Base-by-base conservation (phyloP, 2,113 vertebrate species). In the Alces alces region DNA sequence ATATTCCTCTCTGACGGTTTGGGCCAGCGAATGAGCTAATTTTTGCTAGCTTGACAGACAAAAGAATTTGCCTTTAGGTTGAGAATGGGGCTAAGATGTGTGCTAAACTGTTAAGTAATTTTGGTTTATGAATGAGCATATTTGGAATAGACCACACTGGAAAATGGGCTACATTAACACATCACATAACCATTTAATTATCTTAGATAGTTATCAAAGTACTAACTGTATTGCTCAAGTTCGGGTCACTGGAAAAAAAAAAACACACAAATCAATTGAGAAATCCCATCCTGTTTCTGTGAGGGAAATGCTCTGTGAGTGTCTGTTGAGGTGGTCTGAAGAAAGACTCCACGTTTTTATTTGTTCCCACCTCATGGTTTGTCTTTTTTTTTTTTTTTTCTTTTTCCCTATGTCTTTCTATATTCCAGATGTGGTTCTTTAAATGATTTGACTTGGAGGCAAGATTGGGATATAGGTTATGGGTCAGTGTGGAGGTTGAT, bases 221-320 rank as follows among this genome's bases (percentile, higher is more conserved):
- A 58, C n/a, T 93, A 91, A 43, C 66, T 95, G 5, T 60, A 45
- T 96, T 93, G 85, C 66, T 96, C 52, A 91, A 73, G 52, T 86
- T 90, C 78, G 33, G 78, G 10, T 23, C n/a, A 43, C 47, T 57
- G 45, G 33, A 3, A 39, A 61, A 87, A 70, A 86, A 47, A 19
- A 21, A 78, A 52, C 76, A 10, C 45, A 10, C 61, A 86, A 76
- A 39, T 39, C 70, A 92, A 10, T 19, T 95, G 57, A 89, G 93
- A 95, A 96, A 97, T 79, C 17, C 88, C 70, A 82, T 66, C 25
- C 27, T 91, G 45, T 64, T 93, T 91, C 50, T 61, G 5, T 43
- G 80, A 89, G 30, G 27, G 36, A 89, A 90, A 50, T 52, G 2
- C 83, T 85, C 47, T 66, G 4, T 90, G 28, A 95, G 10, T 45